These are phyloP conservation scores for Drosophila flavopinicola DNA, from an alignment of 2,888 invertebrate genomes.

Conservation along the genomic window DNA sequence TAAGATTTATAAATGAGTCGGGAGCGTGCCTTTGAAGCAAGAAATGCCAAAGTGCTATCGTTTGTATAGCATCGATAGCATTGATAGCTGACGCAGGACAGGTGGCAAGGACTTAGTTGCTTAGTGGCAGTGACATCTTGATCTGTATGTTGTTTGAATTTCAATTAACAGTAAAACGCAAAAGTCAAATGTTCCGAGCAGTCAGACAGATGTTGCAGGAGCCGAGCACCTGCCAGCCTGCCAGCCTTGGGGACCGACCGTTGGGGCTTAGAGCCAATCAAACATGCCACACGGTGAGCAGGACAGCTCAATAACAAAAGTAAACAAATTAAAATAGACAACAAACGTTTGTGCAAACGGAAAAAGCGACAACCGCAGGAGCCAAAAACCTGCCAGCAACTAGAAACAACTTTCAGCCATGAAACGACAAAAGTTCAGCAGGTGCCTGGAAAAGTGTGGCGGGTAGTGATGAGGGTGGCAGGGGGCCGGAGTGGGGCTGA, in stretches of 20 bases:
- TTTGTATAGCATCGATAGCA: conserved; percentile 24
- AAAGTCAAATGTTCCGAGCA: conserved; percentile 60
- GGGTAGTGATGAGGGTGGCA: background rate
- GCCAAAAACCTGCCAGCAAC: conserved; percentile 34
- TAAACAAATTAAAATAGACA: conserved; percentile 80
- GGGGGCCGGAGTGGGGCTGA: background rate
- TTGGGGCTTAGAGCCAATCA: conserved; percentile 71
- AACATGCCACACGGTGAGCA: conserved; percentile 48
- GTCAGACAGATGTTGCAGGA: conserved; percentile 38
- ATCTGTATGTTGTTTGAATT: conserved; percentile 70
- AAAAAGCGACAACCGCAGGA: conserved; percentile 62
- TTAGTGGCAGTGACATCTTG: conserved; percentile 59
- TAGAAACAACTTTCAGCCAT: conserved; percentile 65
- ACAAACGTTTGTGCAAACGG: conserved; percentile 47
- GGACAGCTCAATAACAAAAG: conserved; percentile 78
- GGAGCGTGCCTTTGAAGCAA: conserved; percentile 44
- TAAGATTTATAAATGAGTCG: conserved; percentile 58
- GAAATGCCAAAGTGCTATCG: conserved; percentile 20
- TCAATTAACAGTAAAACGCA: conserved; percentile 67
- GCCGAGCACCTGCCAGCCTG: conserved; percentile 36
- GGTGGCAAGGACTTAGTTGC: conserved; percentile 15
- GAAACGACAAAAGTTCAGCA: conserved; percentile 74
- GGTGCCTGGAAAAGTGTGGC: conserved; percentile 30
- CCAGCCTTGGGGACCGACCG: conserved; percentile 18
- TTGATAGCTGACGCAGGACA: conserved; percentile 25